These are phyloP conservation scores for Gandaritis pyraliata DNA, from an alignment of 2,888 invertebrate species.

Conservation along the genomic window DNA sequence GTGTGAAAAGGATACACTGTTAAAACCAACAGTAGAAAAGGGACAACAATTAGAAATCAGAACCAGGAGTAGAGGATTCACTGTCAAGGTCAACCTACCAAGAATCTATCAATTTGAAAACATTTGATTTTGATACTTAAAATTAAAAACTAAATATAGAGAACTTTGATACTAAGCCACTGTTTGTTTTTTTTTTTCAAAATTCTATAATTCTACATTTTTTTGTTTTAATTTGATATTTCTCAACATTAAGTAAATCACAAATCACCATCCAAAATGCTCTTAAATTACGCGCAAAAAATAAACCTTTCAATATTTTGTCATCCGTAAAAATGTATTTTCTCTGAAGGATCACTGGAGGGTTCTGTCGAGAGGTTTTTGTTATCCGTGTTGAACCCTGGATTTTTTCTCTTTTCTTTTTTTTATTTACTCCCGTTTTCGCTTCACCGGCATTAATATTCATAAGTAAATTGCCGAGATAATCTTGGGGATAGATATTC, in stretches of 20 bases:
- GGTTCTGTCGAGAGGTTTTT: conserved; percentile 58
- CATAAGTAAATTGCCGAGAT: conserved; percentile 80
- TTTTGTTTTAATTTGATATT: neutral
- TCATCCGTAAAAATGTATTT: conserved; percentile 82
- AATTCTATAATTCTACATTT: too few relatives aligned
- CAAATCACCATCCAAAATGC: too few relatives aligned
- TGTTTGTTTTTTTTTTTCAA: too few relatives aligned
- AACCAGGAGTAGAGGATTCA: too few relatives aligned
- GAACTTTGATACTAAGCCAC: too few relatives aligned
- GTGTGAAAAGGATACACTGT: too few relatives aligned
- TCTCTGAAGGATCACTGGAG: conserved; percentile 58
- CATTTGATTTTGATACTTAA: too few relatives aligned
- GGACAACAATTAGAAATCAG: too few relatives aligned
- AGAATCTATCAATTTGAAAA: too few relatives aligned
- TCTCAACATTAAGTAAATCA: neutral
- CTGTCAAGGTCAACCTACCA: neutral
- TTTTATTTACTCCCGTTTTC: conserved; percentile 57
- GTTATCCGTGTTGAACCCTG: conserved; percentile 66
- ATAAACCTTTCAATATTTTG: conserved; percentile 76
- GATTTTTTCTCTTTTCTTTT: conserved; percentile 42
- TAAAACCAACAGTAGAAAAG: too few relatives aligned
- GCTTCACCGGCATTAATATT: conserved; percentile 77
- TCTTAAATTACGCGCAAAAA: conserved; percentile 59
- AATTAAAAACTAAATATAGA: too few relatives aligned
- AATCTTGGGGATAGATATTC: conserved; percentile 49